Percentiles rank a stretch among this genome's conserved stretches.
Evolutionary conservation across 2,797 vertebrate species (phyloP).

Genomic region (Holocentrus rufus): DNA sequence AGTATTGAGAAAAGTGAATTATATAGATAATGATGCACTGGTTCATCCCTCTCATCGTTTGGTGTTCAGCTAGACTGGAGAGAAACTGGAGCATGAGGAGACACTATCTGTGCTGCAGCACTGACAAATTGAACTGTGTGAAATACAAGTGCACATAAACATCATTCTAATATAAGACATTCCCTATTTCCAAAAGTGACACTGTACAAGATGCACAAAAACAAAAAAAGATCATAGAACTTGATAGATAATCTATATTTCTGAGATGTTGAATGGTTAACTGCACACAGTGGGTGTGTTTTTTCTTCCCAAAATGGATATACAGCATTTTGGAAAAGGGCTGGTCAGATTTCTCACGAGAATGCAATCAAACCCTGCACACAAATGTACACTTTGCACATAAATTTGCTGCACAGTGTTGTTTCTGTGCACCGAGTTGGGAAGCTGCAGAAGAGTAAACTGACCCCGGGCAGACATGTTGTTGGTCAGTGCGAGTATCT

Average conservation of each 20-base stretch:
- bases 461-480: slow-evolving; percentile 48
- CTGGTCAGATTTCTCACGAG: slow-evolving; percentile 24
- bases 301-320: slow-evolving; percentile 16
- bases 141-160: slow-evolving; percentile 8
- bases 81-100: slow-evolving; percentile 34
- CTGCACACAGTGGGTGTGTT: neutral
- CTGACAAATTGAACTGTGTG: neutral
- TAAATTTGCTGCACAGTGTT: neutral
- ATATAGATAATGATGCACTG: slow-evolving; percentile 56
- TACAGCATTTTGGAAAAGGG: slow-evolving; percentile 18
- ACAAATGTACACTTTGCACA: no score
- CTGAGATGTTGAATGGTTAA: neutral
- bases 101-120: slow-evolving; percentile 1
- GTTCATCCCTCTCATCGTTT: slow-evolving; percentile 51
- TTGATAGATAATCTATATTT: slow-evolving; percentile 6
- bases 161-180: neutral
- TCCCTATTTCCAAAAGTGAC: slow-evolving; percentile 11
- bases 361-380: slow-evolving; percentile 23
- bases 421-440: slow-evolving; percentile 10
- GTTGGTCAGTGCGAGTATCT: slow-evolving; percentile 55
- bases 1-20: slow-evolving; percentile 54
- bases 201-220: slow-evolving; percentile 3
- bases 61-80: slow-evolving; percentile 11
- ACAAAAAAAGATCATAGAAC: slow-evolving; percentile 15
- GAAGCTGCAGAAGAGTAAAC: slow-evolving; percentile 40